Percentiles rank a stretch among this genome's conserved stretches.
Evolutionary conservation across 1,140 invertebrate species (phyloP).

Genomic region (Aphaenogaster rudis): DNA sequence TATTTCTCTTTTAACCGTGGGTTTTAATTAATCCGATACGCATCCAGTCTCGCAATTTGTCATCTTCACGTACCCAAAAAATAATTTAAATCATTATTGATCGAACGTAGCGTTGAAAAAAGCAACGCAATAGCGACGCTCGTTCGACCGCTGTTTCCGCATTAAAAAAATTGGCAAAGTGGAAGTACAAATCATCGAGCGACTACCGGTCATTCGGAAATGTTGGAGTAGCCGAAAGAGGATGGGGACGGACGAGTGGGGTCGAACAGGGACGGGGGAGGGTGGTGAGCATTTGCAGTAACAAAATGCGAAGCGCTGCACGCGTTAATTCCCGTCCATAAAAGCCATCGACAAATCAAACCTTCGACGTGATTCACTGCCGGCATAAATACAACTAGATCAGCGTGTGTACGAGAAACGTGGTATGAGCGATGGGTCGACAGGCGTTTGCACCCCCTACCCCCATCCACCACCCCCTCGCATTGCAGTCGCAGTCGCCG

Average conservation of each 20-base stretch:
- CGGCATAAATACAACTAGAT: constrained; percentile 87
- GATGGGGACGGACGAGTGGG: constrained; percentile 47
- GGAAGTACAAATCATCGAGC: constrained; percentile 84
- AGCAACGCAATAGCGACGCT: constrained; percentile 46
- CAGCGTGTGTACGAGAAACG: constrained; percentile 83
- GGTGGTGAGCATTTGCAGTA: constrained; percentile 82
- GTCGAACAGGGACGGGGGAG: not conserved
- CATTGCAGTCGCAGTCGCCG: not conserved
- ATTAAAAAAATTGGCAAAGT: constrained; percentile 84
- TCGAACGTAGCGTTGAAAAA: constrained; percentile 48
- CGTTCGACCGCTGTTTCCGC: constrained; percentile 68
- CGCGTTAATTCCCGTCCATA: constrained; percentile 86
- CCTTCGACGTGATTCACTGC: constrained; percentile 86
- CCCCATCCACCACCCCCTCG: constrained; percentile 29
- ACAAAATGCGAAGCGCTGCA: constrained; percentile 85
- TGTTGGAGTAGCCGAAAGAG: constrained; percentile 78
- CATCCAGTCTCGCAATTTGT: constrained; percentile 1
- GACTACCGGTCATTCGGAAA: constrained; percentile 79
- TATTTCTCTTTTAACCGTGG: not conserved
- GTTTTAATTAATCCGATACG: constrained; percentile 35
- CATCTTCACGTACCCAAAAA: constrained; percentile 25
- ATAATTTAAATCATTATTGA: constrained; percentile 62
- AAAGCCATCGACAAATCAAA: constrained; percentile 88
- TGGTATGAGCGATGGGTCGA: constrained; percentile 85
- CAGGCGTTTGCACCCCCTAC: constrained; percentile 72